phyloP scores from a whole-genome alignment of 2,113 vertebrate genomes.

The Xiphophorus couchianus region DNA sequence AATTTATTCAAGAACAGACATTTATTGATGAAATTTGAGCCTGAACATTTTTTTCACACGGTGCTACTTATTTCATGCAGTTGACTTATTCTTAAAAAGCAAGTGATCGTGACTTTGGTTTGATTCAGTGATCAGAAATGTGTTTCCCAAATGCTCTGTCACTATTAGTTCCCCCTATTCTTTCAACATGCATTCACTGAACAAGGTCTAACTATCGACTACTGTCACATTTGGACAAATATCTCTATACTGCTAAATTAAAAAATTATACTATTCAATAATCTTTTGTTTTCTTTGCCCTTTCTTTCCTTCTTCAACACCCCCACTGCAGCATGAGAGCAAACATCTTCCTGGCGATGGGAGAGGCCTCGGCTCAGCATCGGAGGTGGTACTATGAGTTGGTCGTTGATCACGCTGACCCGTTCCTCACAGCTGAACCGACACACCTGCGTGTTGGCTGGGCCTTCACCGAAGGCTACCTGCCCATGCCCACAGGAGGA shows the following conservation, averaged over 20 bases:
- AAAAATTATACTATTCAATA: background rate
- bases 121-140: too few relatives aligned
- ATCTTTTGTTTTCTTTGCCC: background rate
- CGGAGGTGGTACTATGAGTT: constrained; percentile 96
- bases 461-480: constrained; percentile 89
- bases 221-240: too few relatives aligned
- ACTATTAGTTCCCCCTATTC: too few relatives aligned
- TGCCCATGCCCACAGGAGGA: constrained; percentile 88
- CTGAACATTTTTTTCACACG: background rate
- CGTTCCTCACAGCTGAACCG: constrained; percentile 90
- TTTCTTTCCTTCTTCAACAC: background rate
- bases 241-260: too few relatives aligned
- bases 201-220: too few relatives aligned
- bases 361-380: constrained; percentile 91
- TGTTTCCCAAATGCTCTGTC: too few relatives aligned
- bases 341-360: constrained; percentile 90
- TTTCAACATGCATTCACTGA: too few relatives aligned
- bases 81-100: background rate
- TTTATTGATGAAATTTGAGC: too few relatives aligned
- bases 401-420: constrained; percentile 87
- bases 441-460: constrained; percentile 95
- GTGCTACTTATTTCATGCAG: background rate
- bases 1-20: too few relatives aligned
- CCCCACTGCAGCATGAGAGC: constrained; percentile 86
- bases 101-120: too few relatives aligned